phyloP scores from a whole-genome alignment of 2,888 invertebrate genomes.

The Tetropium fuscum region DNA sequence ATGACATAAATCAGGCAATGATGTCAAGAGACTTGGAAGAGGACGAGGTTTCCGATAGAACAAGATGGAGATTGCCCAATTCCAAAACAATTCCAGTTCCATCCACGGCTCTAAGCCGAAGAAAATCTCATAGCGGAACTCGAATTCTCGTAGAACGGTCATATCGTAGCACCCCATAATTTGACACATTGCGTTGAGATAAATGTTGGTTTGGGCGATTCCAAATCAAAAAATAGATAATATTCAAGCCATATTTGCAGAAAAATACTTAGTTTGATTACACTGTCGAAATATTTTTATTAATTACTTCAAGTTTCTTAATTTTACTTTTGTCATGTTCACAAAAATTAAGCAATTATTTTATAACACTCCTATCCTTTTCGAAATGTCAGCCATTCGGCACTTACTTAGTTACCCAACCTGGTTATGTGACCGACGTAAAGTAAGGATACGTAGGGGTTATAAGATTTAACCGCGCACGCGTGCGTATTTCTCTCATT shows the following conservation, averaged over 20 bases:
- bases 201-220: neutral
- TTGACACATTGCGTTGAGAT: neutral
- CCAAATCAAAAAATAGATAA: neutral
- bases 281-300: neutral
- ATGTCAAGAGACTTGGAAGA: too few relatives aligned
- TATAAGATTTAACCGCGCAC: too few relatives aligned
- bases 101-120: neutral
- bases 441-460: neutral
- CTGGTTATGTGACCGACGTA: neutral
- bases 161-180: neutral
- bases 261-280: neutral
- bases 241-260: neutral
- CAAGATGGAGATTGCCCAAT: too few relatives aligned
- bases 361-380: neutral
- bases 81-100: too few relatives aligned
- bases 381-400: conserved; percentile 1
- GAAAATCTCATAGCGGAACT: neutral
- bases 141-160: neutral
- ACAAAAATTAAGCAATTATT: neutral
- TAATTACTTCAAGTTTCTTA: neutral
- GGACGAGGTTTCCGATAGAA: too few relatives aligned
- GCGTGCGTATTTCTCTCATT: too few relatives aligned
- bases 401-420: neutral
- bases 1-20: too few relatives aligned
- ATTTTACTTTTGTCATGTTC: neutral